Conservation (phyloP, 2,888 invertebrate species). For the Habroteleia sp. region DNA sequence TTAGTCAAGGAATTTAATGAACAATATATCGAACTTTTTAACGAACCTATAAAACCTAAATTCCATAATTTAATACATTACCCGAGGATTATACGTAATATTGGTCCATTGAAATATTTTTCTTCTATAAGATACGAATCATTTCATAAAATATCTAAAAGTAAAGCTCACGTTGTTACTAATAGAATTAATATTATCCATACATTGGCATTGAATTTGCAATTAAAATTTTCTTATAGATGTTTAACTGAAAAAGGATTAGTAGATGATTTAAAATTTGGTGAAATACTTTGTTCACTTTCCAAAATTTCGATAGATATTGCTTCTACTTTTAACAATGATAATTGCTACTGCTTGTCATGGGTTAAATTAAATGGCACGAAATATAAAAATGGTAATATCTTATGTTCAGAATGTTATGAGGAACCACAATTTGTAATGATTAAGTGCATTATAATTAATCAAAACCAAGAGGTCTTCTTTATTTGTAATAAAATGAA, state of each 20-base stretch:
- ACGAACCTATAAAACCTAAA: slow-evolving; percentile 1
- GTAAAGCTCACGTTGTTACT: slow-evolving; percentile 6
- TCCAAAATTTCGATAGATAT: slow-evolving; percentile 4
- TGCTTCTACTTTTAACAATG: too few species aligned
- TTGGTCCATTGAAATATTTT: slow-evolving; percentile 13
- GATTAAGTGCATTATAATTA: too few species aligned
- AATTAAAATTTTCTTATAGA: slow-evolving; percentile 21
- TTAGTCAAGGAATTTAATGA: neutral
- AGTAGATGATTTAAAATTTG: neutral
- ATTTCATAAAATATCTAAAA: slow-evolving; percentile 19
- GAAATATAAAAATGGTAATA: too few species aligned
- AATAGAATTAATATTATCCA: slow-evolving; percentile 11
- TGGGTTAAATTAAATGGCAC: too few species aligned
- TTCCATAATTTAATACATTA: slow-evolving; percentile 10
- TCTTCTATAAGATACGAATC: slow-evolving; percentile 17
- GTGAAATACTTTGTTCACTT: neutral
- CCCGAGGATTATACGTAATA: slow-evolving; percentile 4
- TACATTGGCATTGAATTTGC: slow-evolving; percentile 14
- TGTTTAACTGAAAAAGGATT: slow-evolving; percentile 3
- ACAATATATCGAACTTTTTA: neutral
- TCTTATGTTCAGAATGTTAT: too few species aligned
- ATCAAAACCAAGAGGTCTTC: too few species aligned
- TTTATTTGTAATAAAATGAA: too few species aligned
- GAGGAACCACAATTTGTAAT: too few species aligned
- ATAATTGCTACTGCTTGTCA: too few species aligned